Evolutionary conservation across 2,113 vertebrate genomes (phyloP).

Genomic region (Cyanoramphus novaezelandiae): DNA sequence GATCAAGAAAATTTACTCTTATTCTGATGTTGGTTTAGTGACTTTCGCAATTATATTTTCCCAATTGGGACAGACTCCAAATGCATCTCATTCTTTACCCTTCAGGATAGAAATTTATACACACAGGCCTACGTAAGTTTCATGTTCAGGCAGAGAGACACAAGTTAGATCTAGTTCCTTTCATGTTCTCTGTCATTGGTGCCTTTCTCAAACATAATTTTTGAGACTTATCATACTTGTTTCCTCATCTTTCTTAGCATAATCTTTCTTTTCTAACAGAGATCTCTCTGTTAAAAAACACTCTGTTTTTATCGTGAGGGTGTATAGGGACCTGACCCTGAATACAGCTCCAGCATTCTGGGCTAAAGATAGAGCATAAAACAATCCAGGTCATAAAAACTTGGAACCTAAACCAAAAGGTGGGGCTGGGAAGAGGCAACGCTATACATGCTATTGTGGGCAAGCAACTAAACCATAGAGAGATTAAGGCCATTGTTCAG

Average conservation of each 20-base stretch:
- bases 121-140: neutral
- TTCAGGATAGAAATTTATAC: neutral
- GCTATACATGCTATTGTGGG: neutral
- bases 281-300: neutral
- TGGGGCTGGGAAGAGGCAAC: neutral
- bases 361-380: neutral
- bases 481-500: slow-evolving; percentile 7
- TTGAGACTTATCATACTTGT: neutral
- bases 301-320: neutral
- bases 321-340: neutral
- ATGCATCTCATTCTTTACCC: neutral
- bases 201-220: neutral
- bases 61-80: neutral
- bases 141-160: neutral
- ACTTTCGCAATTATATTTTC: neutral
- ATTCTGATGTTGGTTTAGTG: neutral
- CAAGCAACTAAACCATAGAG: neutral
- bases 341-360: neutral
- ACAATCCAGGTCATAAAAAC: neutral
- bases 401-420: neutral
- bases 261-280: neutral
- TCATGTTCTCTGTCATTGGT: neutral
- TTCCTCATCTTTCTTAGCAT: neutral
- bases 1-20: neutral
- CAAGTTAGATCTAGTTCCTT: neutral